These are phyloP conservation scores for Dryobotodes eremita DNA, from an alignment of 2,888 invertebrate species.

Conservation along the genomic window DNA sequence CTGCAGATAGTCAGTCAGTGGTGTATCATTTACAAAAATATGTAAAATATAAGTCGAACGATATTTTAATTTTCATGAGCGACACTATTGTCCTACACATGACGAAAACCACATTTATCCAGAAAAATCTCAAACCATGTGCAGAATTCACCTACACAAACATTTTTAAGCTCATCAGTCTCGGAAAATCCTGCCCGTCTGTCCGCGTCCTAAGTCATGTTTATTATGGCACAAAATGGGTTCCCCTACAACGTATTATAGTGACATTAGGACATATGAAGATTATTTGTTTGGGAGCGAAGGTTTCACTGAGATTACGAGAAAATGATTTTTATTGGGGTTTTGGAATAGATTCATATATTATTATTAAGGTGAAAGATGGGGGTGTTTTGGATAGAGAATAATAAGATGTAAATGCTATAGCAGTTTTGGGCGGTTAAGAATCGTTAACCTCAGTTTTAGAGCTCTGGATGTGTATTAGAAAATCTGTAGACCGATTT, in stretches of 20 bases:
- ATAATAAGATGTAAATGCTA: conserved; percentile 23
- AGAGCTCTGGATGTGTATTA: neutral
- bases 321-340: conserved; percentile 63
- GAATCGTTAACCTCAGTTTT: neutral
- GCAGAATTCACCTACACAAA: no score
- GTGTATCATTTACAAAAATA: no score
- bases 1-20: no score
- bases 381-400: conserved; percentile 17
- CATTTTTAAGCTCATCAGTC: neutral
- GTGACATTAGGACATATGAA: conserved; percentile 63
- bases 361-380: conserved; percentile 53
- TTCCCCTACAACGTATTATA: conserved; percentile 50
- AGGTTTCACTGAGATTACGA: conserved; percentile 40
- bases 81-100: neutral
- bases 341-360: conserved; percentile 40
- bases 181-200: conserved; percentile 14
- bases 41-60: neutral
- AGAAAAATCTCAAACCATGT: neutral
- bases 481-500: neutral
- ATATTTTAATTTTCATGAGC: neutral
- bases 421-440: conserved; percentile 5
- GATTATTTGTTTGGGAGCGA: conserved; percentile 62
- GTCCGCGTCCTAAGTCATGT: conserved; percentile 38
- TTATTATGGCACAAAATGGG: conserved; percentile 61
- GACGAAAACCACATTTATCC: neutral